phyloP scores from a whole-genome alignment of 2,113 vertebrate genomes.

The Trematomus loennbergii region DNA sequence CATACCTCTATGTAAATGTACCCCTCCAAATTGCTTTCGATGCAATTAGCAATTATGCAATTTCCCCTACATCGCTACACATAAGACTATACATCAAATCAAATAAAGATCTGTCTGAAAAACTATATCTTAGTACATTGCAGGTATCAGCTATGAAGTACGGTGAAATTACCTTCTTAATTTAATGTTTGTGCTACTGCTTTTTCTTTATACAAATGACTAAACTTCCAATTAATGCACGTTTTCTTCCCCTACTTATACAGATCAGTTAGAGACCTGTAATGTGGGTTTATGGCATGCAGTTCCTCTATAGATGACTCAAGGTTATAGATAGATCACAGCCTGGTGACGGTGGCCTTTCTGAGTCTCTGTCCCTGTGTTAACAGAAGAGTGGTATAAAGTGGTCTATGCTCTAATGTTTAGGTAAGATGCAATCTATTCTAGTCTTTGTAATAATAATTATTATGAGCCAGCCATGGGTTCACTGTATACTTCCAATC shows the following conservation, averaged over 20 bases:
- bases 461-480: slow-evolving; percentile 55
- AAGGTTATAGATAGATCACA: slow-evolving; percentile 64
- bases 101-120: background rate
- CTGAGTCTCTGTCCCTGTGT: slow-evolving; percentile 20
- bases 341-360: slow-evolving; percentile 47
- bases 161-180: slow-evolving; percentile 39
- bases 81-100: slow-evolving; percentile 15
- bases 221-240: slow-evolving; percentile 15
- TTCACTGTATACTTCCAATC: slow-evolving; percentile 43
- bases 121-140: slow-evolving; percentile 11
- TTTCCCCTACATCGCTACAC: slow-evolving; percentile 1
- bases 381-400: slow-evolving; percentile 48
- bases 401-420: slow-evolving; percentile 57
- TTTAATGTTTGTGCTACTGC: slow-evolving; percentile 33
- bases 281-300: slow-evolving; percentile 51
- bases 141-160: background rate
- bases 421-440: slow-evolving; percentile 58
- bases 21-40: slow-evolving; percentile 9
- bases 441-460: slow-evolving; percentile 55
- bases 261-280: slow-evolving; percentile 33
- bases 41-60: too few relatives aligned
- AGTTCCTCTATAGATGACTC: slow-evolving; percentile 67
- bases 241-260: slow-evolving; percentile 22
- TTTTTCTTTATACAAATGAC: slow-evolving; percentile 37
- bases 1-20: slow-evolving; percentile 30